A percentile compares a stretch with the other conserved stretches of the same genome.
Evolutionary conservation across 2,797 vertebrate species (phyloP).

Genomic region (Sebastes minor): DNA sequence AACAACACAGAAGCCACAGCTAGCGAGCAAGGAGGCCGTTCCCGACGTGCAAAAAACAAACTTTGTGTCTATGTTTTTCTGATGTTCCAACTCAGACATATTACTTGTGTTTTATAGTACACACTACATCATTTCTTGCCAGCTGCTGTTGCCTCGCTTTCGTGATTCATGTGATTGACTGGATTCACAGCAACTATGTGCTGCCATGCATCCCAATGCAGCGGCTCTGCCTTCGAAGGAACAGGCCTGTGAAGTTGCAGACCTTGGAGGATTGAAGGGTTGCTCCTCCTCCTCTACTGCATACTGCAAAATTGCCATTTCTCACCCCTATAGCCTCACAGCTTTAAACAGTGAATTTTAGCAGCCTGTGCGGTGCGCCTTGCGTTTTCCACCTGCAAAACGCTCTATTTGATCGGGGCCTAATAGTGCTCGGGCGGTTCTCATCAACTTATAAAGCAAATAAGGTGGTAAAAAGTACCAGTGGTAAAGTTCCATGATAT

Average conservation of each 20-base stretch:
- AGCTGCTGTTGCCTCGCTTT: not conserved
- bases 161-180: not conserved
- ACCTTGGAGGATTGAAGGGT: not conserved
- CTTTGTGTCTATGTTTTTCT: not conserved
- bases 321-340: not conserved
- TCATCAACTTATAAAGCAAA: not conserved
- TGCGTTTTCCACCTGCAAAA: no score
- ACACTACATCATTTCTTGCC: not conserved
- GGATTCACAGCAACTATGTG: not conserved
- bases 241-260: not conserved
- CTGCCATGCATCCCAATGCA: not conserved
- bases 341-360: not conserved
- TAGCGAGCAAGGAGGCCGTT: not conserved
- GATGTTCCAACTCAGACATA: not conserved
- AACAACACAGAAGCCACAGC: not conserved
- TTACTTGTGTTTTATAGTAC: not conserved
- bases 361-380: no score
- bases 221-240: not conserved
- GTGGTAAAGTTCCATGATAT: not conserved
- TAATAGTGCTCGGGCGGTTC: not conserved
- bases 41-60: not conserved
- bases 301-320: not conserved
- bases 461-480: not conserved
- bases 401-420: no score
- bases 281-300: not conserved